These are phyloP conservation scores for Nasonovia ribisnigri DNA, from an alignment of 2,888 invertebrate species.

Conservation along the genomic window DNA sequence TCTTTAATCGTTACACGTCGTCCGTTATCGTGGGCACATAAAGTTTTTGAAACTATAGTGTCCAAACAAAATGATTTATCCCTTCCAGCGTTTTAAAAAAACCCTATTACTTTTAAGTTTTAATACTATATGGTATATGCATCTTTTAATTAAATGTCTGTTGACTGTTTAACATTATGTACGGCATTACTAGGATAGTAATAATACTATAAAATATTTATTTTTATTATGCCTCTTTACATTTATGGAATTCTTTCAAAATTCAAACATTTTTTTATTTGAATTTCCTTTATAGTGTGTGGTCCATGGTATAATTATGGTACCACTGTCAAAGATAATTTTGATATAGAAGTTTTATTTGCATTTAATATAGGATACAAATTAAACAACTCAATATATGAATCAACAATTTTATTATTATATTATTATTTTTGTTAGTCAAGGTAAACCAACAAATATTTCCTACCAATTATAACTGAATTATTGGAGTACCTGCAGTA, in stretches of 20 bases:
- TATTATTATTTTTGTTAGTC: neutral
- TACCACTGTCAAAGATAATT: neutral
- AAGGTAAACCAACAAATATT: constrained; percentile 21
- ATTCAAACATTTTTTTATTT: neutral
- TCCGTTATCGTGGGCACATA: neutral
- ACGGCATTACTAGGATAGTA: neutral
- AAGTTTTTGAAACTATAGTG: neutral
- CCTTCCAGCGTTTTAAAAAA: neutral
- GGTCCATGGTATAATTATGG: neutral
- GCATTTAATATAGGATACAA: neutral
- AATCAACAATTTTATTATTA: neutral
- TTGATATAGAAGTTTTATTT: neutral
- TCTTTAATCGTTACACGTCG: constrained; percentile 42
- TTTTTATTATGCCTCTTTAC: neutral
- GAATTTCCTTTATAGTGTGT: neutral
- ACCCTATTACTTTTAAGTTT: neutral
- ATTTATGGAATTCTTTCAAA: neutral
- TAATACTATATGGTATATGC: neutral
- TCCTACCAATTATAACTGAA: neutral
- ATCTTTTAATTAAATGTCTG: constrained; percentile 6
- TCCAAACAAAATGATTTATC: neutral
- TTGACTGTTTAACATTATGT: neutral
- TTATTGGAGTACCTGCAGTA: neutral
- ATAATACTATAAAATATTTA: neutral
- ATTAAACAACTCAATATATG: neutral